Conservation (phyloP, 2,888 invertebrate genomes). For the Cantharis rustica region DNA sequence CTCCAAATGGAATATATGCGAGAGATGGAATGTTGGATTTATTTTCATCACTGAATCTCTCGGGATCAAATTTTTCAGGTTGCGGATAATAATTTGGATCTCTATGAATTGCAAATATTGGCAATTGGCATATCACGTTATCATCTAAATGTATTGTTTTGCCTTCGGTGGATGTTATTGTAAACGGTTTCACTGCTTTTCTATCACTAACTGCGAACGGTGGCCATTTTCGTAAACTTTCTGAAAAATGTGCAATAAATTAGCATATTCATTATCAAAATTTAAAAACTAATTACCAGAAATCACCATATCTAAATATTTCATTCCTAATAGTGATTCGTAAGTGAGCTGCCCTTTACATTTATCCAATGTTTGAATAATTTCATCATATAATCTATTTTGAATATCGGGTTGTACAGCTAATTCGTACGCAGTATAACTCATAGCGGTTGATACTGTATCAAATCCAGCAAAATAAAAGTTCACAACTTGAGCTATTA, state of each 20-base stretch:
- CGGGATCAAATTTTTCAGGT: slow-evolving; percentile 47
- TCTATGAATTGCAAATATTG: slow-evolving; percentile 40
- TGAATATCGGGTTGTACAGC: slow-evolving; percentile 65
- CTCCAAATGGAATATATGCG: slow-evolving; percentile 47
- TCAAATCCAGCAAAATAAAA: slow-evolving; percentile 63
- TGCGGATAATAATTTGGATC: slow-evolving; percentile 43
- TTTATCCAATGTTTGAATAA: slow-evolving; percentile 49
- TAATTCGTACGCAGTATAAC: slow-evolving; percentile 62
- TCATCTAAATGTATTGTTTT: neutral
- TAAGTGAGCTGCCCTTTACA: slow-evolving; percentile 54
- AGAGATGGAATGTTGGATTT: slow-evolving; percentile 56
- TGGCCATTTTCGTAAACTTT: slow-evolving; percentile 42
- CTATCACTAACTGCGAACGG: slow-evolving; percentile 16
- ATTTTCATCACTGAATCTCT: slow-evolving; percentile 59
- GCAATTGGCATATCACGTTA: slow-evolving; percentile 33
- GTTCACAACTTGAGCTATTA: slow-evolving; percentile 61
- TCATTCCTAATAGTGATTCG: slow-evolving; percentile 51
- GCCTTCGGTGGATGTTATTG: slow-evolving; percentile 28
- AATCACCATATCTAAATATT: slow-evolving; percentile 62
- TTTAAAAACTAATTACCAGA: slow-evolving; percentile 45
- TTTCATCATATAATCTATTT: slow-evolving; percentile 60
- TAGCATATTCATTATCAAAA: neutral
- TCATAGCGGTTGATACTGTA: slow-evolving; percentile 56
- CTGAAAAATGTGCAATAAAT: neutral
- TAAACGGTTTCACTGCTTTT: slow-evolving; percentile 34